Conservation (phyloP, 2,113 vertebrate genomes). For the Microcebus griseorufus region DNA sequence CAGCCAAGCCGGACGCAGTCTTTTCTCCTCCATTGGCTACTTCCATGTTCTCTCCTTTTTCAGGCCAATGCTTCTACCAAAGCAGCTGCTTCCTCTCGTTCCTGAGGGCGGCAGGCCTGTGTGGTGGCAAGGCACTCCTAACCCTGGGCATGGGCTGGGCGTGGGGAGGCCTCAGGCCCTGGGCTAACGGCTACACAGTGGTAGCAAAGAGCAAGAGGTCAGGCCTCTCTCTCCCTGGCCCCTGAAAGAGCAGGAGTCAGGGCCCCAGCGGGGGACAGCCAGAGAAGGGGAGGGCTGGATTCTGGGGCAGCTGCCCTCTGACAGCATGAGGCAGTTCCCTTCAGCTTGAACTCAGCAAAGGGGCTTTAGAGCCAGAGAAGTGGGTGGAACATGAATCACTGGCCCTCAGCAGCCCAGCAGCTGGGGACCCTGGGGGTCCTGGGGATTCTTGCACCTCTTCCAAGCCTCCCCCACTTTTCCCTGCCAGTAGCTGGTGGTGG, state of each 20-base stretch:
- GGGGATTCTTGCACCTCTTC: no score
- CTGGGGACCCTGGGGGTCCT: not conserved
- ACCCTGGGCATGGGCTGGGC: accelerated
- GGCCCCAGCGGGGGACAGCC: not conserved
- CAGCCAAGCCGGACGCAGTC: accelerated
- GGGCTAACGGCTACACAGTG: not conserved
- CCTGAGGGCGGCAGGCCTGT: not conserved
- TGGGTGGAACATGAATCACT: not conserved
- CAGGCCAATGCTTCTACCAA: not conserved
- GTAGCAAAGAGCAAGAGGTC: not conserved
- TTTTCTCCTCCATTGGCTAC: not conserved
- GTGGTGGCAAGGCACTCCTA: not conserved
- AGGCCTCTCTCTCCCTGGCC: not conserved
- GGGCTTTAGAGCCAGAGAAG: not conserved
- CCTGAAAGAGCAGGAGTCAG: not conserved
- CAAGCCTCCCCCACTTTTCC: not conserved
- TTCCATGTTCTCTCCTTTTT: not conserved
- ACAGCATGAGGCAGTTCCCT: no score
- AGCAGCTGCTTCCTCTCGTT: not conserved
- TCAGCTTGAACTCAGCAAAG: not conserved
- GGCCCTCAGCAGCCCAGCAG: not conserved
- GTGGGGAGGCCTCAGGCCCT: not conserved
- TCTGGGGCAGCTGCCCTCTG: not conserved
- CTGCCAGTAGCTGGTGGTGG: not conserved
- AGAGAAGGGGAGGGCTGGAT: not conserved